Base-by-base conservation (phyloP, 2,113 vertebrate genomes). In the Hemichromis elongatus region DNA sequence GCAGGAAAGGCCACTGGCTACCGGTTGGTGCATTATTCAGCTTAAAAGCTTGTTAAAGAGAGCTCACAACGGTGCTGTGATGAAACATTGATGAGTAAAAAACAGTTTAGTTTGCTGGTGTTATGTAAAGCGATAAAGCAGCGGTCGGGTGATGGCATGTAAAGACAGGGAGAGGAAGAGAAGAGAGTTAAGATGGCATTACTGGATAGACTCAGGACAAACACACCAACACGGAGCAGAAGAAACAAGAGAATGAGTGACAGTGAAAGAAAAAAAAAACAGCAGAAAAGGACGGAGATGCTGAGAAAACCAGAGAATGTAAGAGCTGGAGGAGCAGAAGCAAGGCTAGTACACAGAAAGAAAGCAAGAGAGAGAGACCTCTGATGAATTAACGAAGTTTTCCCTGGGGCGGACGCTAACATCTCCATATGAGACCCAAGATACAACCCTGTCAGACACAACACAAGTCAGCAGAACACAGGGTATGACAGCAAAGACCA, bases 21-120 rank as follows among this genome's bases (percentile, higher is more conserved):
- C 54, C 18, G 12, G 37, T 82, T 81, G 52, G 89, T 93, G 86
- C 93, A 95, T 94, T 93, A 94, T 94, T 94, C 86, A 94, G 47
- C 61, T 83, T 95, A 94, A 95, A 93, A 93, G 92, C 90, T 92
- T 90, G 92, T 94, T 92, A 89, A 90, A 75, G 80, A 87, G 81
- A 88, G 81, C 86, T 89, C 80, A 83, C 88, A 83, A 79, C 10
- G 18, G 79, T 81, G 79, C 13, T 7, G 14, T 59, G 11, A 92
- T 94, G 66, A 93, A 94, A 93, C 79, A 93, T 94, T 90, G 61
- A 95, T 93, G 90, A 56, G 55, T 61, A 61, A 68, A 86, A 94
- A 93, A 92, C 86, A 14, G 88, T 95, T 91, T 86, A 88, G 86
- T 89, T 91, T 63, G 86, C 42, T 33, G 1, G 68, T 8, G 86